Base-by-base conservation (phyloP, 1,140 invertebrate genomes). In the Limonius californicus region DNA sequence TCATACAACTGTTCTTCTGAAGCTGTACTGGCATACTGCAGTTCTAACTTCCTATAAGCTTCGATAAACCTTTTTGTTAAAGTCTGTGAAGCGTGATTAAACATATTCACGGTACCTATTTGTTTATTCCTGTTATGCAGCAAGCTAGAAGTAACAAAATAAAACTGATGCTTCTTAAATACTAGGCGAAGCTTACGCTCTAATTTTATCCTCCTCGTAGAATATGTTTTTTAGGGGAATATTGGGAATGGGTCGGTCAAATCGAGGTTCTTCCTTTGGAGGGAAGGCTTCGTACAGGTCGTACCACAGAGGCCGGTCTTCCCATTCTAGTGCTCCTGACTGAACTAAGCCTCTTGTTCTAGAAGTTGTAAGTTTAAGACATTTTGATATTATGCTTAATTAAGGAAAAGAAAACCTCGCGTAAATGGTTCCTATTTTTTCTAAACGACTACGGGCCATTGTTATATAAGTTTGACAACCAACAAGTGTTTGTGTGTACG, bases 251-350 rank as follows among this genome's bases (percentile, higher is more conserved):
- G 82, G 81, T 69, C 89, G 80, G 47, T 88, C 84, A 78, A 80
- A 92, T 35, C 76, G 77, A 7, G 94, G 94, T 70, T 91, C 87
- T 42, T 84, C 74, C 65, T 87, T 86, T 1, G 95, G 94, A 6
- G 94, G 94, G 79, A 94, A 94, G 9, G 87, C 84, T 78, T 87
- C 83, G 72, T 95, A 95, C 14, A 97, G 76, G 76, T 93, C 89
- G 74, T 89, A 94, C 93, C 94, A 97, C n/a, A 96, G 45, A 1
- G 94, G 94, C 64, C 85, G 81, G 67, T 95, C 91, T 69, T 89
- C 84, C 19, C 84, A 76, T 72, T 84, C 87, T 71, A 95, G 79
- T 3, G 87, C 91, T 45, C 87, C 88, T 16, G 87, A 82, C 64
- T 84, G 82, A 1, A 96, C 68, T 19, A 97, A 78, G 45, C 91